A percentile compares a stretch with the other conserved stretches of the same genome.
phyloP scores from a whole-genome alignment of 1,140 invertebrate genomes.

The Brachionus asplanchnoidis region DNA sequence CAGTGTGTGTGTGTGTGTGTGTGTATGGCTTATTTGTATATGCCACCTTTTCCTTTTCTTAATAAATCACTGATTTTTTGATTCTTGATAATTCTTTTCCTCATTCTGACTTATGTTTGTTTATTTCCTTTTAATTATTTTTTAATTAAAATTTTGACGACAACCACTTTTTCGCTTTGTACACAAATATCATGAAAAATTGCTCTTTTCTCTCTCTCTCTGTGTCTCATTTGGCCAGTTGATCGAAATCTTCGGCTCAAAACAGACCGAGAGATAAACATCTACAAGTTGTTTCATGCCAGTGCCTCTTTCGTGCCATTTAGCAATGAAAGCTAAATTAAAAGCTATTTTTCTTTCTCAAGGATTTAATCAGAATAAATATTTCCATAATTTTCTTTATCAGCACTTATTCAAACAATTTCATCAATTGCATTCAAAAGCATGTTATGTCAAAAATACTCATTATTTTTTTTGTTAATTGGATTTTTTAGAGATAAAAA shows the following conservation, averaged over 20 bases:
- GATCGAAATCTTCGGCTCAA: background rate
- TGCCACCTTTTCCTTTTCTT: conserved; percentile 1
- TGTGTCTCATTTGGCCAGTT: background rate
- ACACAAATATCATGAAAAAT: background rate
- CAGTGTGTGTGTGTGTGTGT: background rate
- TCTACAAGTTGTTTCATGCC: background rate
- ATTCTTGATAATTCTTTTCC: background rate
- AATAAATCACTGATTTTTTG: background rate
- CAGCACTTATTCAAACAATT: no score
- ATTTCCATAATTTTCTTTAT: no score
- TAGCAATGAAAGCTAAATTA: background rate
- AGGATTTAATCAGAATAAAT: background rate
- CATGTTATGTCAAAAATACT: no score
- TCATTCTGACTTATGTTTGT: conserved; percentile 7
- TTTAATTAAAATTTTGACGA: conserved; percentile 19
- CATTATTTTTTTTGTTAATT: no score
- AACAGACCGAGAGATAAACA: background rate
- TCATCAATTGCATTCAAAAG: no score
- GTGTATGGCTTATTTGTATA: background rate
- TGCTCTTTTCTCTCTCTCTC: background rate
- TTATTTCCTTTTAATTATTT: conserved; percentile 28
- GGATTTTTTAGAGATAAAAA: no score
- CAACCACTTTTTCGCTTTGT: background rate
- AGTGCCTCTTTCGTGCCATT: background rate
- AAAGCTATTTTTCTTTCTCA: background rate